Percentiles rank a stretch among this genome's conserved stretches.
phyloP scores from a whole-genome alignment of 1,140 invertebrate genomes.

The Armadillidium nasatum region DNA sequence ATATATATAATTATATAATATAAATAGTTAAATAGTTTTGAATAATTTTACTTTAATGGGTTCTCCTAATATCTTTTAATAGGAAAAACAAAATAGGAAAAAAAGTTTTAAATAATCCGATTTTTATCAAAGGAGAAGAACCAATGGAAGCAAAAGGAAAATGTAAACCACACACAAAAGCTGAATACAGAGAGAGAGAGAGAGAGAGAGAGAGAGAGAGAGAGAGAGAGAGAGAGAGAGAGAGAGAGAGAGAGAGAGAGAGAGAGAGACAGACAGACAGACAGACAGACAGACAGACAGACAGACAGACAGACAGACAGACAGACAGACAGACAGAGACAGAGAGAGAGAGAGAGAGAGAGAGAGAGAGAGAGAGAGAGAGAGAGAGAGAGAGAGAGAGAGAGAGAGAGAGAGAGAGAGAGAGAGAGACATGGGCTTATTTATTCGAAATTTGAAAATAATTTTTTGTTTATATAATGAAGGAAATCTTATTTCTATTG shows the following conservation, averaged over 20 bases:
- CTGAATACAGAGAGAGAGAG: background rate
- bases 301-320: background rate
- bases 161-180: too few relatives aligned
- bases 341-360: background rate
- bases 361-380: slow-evolving; percentile 13
- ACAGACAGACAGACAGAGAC: background rate
- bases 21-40: too few relatives aligned
- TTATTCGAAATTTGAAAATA: background rate
- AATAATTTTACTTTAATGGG: too few relatives aligned
- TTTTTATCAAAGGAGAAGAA: too few relatives aligned
- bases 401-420: slow-evolving; percentile 13
- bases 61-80: too few relatives aligned
- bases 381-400: slow-evolving; percentile 13
- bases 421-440: background rate
- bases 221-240: slow-evolving; percentile 13
- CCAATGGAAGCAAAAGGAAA: too few relatives aligned
- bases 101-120: too few relatives aligned
- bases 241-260: slow-evolving; percentile 13
- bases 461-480: background rate
- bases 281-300: background rate
- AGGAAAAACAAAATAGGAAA: too few relatives aligned
- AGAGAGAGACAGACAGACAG: background rate
- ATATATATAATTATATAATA: too few relatives aligned
- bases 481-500: background rate
- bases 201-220: slow-evolving; percentile 13